Conservation (phyloP, 1,140 invertebrate species). For the Hypothenemus hampei region DNA sequence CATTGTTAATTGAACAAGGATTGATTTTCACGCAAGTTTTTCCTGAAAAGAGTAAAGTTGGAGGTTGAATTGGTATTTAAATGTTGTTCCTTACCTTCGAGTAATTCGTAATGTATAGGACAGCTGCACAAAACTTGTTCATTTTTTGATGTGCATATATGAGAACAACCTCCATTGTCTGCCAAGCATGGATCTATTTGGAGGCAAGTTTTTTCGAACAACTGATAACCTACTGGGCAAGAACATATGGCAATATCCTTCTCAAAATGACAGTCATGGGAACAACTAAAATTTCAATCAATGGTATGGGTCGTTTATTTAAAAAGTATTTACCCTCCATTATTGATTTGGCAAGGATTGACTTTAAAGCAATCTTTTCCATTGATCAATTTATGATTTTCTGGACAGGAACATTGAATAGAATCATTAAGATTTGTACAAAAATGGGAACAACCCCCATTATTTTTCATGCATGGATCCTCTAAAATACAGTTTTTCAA, state of each 20-base stretch:
- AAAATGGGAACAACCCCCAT: slow-evolving; percentile 61
- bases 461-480: slow-evolving; percentile 50
- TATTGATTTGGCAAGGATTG: slow-evolving; percentile 59
- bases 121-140: slow-evolving; percentile 33
- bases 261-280: slow-evolving; percentile 51
- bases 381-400: slow-evolving; percentile 45
- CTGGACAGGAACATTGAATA: slow-evolving; percentile 54
- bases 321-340: slow-evolving; percentile 47
- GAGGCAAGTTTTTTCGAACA: slow-evolving; percentile 48
- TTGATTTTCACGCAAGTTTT: slow-evolving; percentile 46
- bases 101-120: slow-evolving; percentile 31
- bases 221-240: slow-evolving; percentile 54
- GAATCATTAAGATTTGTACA: slow-evolving; percentile 50
- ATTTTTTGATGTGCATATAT: slow-evolving; percentile 33
- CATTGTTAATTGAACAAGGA: slow-evolving; percentile 48
- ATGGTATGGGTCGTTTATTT: neutral
- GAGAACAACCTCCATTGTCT: slow-evolving; percentile 57
- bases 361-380: slow-evolving; percentile 62
- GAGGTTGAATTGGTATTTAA: no score
- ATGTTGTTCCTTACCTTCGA: slow-evolving; percentile 42
- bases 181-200: slow-evolving; percentile 49
- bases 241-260: slow-evolving; percentile 53
- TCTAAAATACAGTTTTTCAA: slow-evolving; percentile 49
- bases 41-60: slow-evolving; percentile 32
- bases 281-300: slow-evolving; percentile 44